phyloP scores from a whole-genome alignment of 1,140 invertebrate species.

The Caenorhabditis tropicalis region DNA sequence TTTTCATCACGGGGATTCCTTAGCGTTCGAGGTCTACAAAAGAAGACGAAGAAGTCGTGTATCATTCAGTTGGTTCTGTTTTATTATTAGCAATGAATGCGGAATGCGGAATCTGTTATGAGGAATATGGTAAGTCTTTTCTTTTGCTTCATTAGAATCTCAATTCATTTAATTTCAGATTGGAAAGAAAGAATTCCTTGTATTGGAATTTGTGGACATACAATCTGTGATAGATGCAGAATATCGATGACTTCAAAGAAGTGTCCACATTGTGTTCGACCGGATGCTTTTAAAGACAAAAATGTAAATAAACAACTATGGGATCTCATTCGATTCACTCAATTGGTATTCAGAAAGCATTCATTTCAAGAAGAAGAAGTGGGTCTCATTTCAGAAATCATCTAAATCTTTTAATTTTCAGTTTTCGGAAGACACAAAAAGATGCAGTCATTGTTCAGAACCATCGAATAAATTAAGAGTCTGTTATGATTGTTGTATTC shows the following conservation, averaged over 20 bases:
- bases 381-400: neutral
- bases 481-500: neutral
- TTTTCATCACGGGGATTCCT: too few species aligned
- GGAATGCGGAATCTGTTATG: neutral
- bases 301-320: neutral
- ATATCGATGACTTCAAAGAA: neutral
- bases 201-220: conserved; percentile 1
- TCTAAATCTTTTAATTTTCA: neutral
- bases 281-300: neutral
- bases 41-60: too few species aligned
- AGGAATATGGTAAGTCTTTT: neutral
- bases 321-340: neutral
- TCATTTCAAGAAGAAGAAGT: neutral
- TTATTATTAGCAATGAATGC: neutral
- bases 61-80: too few species aligned
- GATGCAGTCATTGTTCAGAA: neutral
- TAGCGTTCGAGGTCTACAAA: too few species aligned
- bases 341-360: neutral
- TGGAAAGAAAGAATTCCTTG: neutral
- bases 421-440: neutral
- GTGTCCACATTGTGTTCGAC: neutral
- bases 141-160: neutral
- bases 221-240: neutral
- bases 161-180: neutral
- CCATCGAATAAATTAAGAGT: neutral